phyloP scores from a whole-genome alignment of 2,888 invertebrate species.

The Sympetrum striolatum region DNA sequence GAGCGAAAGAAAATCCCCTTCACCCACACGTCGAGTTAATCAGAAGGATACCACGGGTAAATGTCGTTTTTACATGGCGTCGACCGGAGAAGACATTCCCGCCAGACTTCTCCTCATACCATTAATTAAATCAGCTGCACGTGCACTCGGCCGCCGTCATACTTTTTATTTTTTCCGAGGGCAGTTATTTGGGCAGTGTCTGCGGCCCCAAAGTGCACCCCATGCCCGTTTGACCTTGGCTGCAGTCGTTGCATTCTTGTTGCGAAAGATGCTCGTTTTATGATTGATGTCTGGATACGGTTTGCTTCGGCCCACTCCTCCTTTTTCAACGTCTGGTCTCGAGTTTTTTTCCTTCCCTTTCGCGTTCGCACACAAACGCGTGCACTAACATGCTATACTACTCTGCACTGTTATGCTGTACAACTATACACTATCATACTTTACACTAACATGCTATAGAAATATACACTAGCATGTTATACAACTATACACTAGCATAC shows the following conservation, averaged over 20 bases:
- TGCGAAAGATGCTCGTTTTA: background rate
- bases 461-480: no score
- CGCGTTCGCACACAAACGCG: background rate
- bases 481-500: no score
- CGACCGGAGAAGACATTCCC: background rate
- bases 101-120: background rate
- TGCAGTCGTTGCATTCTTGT: background rate
- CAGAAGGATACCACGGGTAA: background rate
- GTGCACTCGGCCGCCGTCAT: background rate
- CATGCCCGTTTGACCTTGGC: conserved; percentile 39
- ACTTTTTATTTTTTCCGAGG: background rate
- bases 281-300: conserved; percentile 25
- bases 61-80: background rate
- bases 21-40: background rate
- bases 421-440: no score
- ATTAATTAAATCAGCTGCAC: conserved; percentile 33
- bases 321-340: background rate
- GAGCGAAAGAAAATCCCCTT: background rate
- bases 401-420: no score
- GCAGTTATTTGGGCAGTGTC: background rate
- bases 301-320: background rate
- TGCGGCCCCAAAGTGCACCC: conserved; percentile 1
- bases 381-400: background rate
- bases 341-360: background rate
- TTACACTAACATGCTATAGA: no score